Evolutionary conservation across 2,888 invertebrate species (phyloP), one percentile per base, ranked within the genome.

Genomic region (Tetanocera ferruginea): DNA sequence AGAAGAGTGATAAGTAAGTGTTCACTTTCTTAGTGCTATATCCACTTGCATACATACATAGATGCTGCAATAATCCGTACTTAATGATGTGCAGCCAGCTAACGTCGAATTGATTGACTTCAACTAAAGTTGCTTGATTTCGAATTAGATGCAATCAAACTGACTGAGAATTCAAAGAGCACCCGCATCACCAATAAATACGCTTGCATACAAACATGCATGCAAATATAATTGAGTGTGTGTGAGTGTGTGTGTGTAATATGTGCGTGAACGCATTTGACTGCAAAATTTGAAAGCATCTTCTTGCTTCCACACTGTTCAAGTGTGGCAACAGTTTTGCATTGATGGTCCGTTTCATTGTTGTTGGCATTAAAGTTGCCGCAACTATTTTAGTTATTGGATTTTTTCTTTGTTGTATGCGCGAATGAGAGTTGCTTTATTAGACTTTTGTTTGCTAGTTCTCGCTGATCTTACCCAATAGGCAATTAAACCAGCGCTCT

Each of bases 401-500:
- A 11, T 43, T 11, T 43, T 43, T 43, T 4, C 2, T 23, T 1
- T 9, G 4, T 25, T 60, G 57, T 28, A 60, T 57, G 57, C 14
- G 25, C 11, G 57, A 25, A 2, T 60, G 23, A 25, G 19, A 25
- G 28, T 4, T 25, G 8, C 28, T 60, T 60, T 60, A 60, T 60
- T 60, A 60, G 25, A 25, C 57, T 60, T 60, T 60, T 60, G 57
- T 25, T 60, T n/a, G n/a, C n/a, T n/a, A n/a, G 57, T 11, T 57
- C 3, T 17, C 9, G 57, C 9, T 23, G 11, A 43, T 43, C 43
- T 43, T 11, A 43, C n/a, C n/a, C n/a, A n/a, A n/a, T n/a, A n/a
- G n/a, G n/a, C n/a, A n/a, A n/a, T n/a, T n/a, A n/a, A n/a, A n/a
- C n/a, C n/a, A n/a, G n/a, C n/a, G n/a, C n/a, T n/a, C n/a, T n/a